A percentile compares a stretch with the other conserved stretches of the same genome.
Evolutionary conservation across 2,797 vertebrate genomes (phyloP).

Genomic region (Okamejei kenojei): DNA sequence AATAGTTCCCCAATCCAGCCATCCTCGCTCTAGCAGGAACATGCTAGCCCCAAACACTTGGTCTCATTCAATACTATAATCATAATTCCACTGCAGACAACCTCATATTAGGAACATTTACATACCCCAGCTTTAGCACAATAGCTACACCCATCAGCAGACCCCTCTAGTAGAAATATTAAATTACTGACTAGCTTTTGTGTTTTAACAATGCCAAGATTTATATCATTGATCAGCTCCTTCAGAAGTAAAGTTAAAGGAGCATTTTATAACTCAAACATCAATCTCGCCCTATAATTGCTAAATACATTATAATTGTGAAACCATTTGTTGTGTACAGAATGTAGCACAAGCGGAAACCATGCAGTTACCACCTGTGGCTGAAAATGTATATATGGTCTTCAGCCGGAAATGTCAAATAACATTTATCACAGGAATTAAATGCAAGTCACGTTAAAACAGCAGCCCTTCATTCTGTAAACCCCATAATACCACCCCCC

Average conservation of each 20-base stretch:
- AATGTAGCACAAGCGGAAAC: conserved; percentile 16
- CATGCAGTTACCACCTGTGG: neutral
- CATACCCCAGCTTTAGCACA: neutral
- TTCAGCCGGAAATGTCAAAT: neutral
- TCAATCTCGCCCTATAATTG: neutral
- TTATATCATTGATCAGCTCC: neutral
- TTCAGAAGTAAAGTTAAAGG: neutral
- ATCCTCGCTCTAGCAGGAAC: no score
- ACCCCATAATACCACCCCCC: neutral
- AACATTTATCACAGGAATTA: no score
- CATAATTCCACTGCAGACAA: no score
- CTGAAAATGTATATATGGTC: neutral
- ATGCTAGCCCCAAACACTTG: no score
- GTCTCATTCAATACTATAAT: no score
- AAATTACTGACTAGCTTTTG: neutral
- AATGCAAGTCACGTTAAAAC: no score
- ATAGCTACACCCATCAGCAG: neutral
- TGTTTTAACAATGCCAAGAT: neutral
- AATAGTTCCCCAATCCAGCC: no score
- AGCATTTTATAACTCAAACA: neutral
- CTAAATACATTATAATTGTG: neutral
- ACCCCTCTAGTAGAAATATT: neutral
- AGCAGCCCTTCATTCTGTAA: no score
- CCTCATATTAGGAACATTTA: no score
- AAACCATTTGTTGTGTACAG: neutral